These are phyloP conservation scores for Diprion similis DNA, from an alignment of 1,140 invertebrate genomes.

Conservation along the genomic window DNA sequence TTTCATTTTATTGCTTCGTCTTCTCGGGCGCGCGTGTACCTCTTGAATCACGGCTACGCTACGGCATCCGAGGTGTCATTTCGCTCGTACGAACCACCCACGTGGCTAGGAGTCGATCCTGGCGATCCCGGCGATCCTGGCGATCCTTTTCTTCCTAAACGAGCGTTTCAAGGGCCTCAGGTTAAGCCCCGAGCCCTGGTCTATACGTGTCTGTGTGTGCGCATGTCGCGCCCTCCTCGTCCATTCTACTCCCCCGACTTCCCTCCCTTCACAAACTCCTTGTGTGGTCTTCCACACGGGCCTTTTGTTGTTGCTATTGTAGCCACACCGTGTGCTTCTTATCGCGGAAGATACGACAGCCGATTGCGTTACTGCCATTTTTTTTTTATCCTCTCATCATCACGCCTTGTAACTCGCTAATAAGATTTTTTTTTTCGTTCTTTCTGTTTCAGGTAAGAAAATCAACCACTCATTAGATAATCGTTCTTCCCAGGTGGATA, in stretches of 20 bases:
- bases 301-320: constrained; percentile 32
- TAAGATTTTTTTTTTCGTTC: neutral
- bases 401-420: neutral
- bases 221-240: constrained; percentile 30
- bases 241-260: constrained; percentile 24
- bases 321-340: too few relatives aligned
- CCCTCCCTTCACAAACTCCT: constrained; percentile 24
- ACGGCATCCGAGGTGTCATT: neutral
- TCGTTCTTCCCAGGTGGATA: neutral
- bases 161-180: constrained; percentile 52
- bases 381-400: neutral
- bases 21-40: neutral
- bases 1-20: neutral
- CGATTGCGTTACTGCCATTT: neutral
- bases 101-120: neutral
- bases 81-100: constrained; percentile 4
- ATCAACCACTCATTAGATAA: neutral
- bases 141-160: constrained; percentile 57
- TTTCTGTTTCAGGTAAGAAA: neutral
- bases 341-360: too few relatives aligned
- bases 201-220: constrained; percentile 44
- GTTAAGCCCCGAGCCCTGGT: constrained; percentile 52
- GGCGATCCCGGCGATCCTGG: neutral
- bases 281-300: constrained; percentile 51
- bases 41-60: neutral